Evolutionary conservation across 2,888 invertebrate species (phyloP), one percentile per base, ranked within the genome.

Genomic region (Pilophorus perplexus): DNA sequence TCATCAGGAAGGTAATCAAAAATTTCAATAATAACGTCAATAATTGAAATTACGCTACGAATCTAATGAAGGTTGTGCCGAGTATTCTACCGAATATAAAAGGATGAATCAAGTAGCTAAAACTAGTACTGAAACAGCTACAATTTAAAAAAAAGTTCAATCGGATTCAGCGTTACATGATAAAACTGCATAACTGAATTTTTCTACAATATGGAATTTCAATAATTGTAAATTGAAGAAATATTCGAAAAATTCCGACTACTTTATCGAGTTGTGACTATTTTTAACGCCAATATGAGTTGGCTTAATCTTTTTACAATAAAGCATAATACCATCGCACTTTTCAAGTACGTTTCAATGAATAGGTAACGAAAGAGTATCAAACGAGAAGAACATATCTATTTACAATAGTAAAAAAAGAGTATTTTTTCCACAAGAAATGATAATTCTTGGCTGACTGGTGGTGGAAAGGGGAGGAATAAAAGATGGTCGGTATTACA

Each of bases 261-360:
- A 46, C 25, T 46, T 44, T 44, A 12, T 22, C 25, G 23, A 46
- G n/a, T 46, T 22, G 46, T 46, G 46, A 22, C 42, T 42, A 42
- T 42, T 40, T 44, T 46, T 46, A 46, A 25, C 46, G 46, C 25
- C 46, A n/a, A n/a, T n/a, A 22, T 46, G 23, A 46, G 46, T 25
- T 25, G 46, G 23, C 46, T 46, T 59, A 40, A 59, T 40, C 59
- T 25, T 27, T 23, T 27, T 33, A 59, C 27, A 42, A 59, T 59
- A 59, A 59, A 59, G 59, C 59, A 59, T 59, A 59, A 42, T 59
- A 59, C 59, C 59, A 42, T 59, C 25, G 59, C 59, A 59, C 44
- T 59, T 42, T 59, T 23, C 23, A n/a, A 59, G 40, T 59, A 25
- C 25, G 25, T 59, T 42, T 42, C 25, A 42, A 59, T 44, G 40